These are phyloP conservation scores for Erpornis zantholeuca DNA, from an alignment of 2,113 vertebrate genomes.

Conservation along the genomic window DNA sequence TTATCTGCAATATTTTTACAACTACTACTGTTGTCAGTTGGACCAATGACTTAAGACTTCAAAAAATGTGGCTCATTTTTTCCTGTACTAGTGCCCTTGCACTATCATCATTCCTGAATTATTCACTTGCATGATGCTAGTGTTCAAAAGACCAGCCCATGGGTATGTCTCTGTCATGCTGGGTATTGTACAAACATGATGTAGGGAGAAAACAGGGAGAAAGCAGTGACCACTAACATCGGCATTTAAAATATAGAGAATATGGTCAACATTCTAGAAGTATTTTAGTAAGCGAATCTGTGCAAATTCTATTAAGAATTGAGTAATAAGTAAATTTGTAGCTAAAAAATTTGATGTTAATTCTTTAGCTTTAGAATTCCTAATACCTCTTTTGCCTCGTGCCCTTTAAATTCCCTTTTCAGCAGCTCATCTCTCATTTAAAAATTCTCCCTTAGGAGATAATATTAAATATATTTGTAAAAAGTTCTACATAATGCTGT, in stretches of 20 bases:
- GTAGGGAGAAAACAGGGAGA: not conserved
- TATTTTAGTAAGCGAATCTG: not conserved
- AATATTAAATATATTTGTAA: not conserved
- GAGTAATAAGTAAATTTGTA: not conserved
- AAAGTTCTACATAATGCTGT: not conserved
- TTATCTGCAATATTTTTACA: no score
- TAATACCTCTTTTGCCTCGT: not conserved
- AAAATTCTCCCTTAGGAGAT: not conserved
- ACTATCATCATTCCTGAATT: not conserved
- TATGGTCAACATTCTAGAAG: not conserved
- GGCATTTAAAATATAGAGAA: not conserved
- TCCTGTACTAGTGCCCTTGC: not conserved
- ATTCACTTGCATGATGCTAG: not conserved
- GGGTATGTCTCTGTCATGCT: accelerated
- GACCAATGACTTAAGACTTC: not conserved
- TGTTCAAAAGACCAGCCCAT: not conserved
- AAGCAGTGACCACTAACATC: not conserved
- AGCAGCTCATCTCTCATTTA: not conserved
- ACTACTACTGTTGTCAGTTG: not conserved
- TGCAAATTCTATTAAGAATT: not conserved
- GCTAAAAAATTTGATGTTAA: not conserved
- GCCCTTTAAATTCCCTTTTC: not conserved
- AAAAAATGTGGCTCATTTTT: not conserved
- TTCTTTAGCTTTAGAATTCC: not conserved
- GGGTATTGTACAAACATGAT: not conserved